Conservation (phyloP, 2,797 vertebrate genomes). For the Spatula versicolor region DNA sequence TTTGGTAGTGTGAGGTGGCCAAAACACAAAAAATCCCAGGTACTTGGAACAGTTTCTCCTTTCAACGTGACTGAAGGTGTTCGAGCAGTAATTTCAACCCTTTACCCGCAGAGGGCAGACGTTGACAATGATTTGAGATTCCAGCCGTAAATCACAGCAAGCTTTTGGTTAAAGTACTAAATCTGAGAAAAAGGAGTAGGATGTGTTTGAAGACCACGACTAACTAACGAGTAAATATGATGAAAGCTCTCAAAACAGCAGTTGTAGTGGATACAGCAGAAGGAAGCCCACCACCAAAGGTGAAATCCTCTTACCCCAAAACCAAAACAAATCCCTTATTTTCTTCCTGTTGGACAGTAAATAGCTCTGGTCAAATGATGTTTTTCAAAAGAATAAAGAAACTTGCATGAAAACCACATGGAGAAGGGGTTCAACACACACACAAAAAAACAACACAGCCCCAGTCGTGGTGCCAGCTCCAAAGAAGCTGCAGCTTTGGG, state of each 20-base stretch:
- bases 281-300: neutral
- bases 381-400: neutral
- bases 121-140: neutral
- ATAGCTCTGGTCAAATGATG: neutral
- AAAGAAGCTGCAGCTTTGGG: neutral
- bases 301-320: neutral
- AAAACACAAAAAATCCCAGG: neutral
- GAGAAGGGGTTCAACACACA: neutral
- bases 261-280: neutral
- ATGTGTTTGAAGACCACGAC: neutral
- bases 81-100: neutral
- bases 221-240: neutral
- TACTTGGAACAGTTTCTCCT: neutral
- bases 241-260: neutral
- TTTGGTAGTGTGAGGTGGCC: neutral
- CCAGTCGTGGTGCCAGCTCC: neutral
- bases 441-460: neutral
- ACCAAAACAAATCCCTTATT: neutral
- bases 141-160: accelerated
- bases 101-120: conserved; percentile 33
- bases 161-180: neutral
- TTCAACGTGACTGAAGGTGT: accelerated
- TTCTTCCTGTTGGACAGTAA: neutral
- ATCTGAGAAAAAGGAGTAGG: neutral
- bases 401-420: neutral